Conservation (phyloP, 2,888 invertebrate genomes). For the Julus scandinavius region DNA sequence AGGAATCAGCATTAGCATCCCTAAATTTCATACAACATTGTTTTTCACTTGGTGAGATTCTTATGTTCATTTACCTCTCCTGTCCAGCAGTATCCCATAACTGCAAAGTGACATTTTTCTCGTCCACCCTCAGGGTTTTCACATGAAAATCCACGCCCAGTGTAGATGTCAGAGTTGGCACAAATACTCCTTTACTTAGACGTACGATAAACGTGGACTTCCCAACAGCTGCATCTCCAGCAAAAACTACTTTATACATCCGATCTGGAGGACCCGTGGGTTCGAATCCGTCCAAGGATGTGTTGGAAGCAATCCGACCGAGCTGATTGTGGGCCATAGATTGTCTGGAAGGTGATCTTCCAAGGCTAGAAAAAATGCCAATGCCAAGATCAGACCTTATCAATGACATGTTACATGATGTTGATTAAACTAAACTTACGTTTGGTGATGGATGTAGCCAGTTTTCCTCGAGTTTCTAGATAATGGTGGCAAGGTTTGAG, state of each 20-base stretch:
- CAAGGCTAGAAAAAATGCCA: background rate
- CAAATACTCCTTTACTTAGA: constrained; percentile 71
- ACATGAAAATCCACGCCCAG: constrained; percentile 72
- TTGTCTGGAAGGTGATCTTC: constrained; percentile 42
- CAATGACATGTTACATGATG: background rate
- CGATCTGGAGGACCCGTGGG: constrained; percentile 68
- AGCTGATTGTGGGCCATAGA: background rate
- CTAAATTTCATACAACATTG: background rate
- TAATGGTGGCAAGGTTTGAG: constrained; percentile 2
- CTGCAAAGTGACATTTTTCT: constrained; percentile 68
- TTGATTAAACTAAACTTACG: background rate
- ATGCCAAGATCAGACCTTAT: background rate
- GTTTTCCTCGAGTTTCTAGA: background rate
- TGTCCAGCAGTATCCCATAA: constrained; percentile 74
- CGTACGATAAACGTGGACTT: constrained; percentile 73
- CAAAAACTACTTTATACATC: constrained; percentile 73
- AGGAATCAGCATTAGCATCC: background rate
- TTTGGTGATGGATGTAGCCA: background rate
- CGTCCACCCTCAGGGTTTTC: constrained; percentile 70
- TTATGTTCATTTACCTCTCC: constrained; percentile 65
- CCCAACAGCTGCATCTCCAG: constrained; percentile 74
- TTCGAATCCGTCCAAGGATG: constrained; percentile 58
- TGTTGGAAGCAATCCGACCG: constrained; percentile 19
- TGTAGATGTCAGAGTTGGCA: constrained; percentile 71
- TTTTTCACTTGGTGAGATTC: background rate